Evolutionary conservation across 2,888 invertebrate species (phyloP).

Genomic region (Ochropacha duplaris): DNA sequence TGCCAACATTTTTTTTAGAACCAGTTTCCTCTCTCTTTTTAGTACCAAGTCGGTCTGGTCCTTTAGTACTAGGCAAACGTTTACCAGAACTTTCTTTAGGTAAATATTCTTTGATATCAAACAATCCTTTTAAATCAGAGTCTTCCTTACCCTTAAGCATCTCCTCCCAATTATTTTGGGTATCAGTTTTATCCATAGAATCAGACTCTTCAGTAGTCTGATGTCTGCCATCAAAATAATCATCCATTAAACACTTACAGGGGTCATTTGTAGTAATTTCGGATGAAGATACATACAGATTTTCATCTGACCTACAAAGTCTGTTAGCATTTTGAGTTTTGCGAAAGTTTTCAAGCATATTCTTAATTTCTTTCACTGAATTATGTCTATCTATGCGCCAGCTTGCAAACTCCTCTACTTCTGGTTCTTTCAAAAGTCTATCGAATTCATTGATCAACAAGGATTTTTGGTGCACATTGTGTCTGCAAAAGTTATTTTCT

Average conservation of each 20-base stretch:
- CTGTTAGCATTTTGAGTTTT: slow-evolving; percentile 15
- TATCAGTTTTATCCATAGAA: background rate
- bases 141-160: background rate
- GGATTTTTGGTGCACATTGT: slow-evolving; percentile 23
- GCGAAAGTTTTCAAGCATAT: slow-evolving; percentile 33
- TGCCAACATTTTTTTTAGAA: background rate
- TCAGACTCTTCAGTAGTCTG: background rate
- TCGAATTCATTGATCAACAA: slow-evolving; percentile 23
- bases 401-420: slow-evolving; percentile 29
- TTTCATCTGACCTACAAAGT: slow-evolving; percentile 13
- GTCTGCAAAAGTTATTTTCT: slow-evolving; percentile 28
- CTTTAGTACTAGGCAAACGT: background rate
- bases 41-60: background rate
- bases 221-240: slow-evolving; percentile 12
- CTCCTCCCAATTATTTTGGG: background rate
- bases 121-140: background rate
- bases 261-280: slow-evolving; percentile 16
- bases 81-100: background rate
- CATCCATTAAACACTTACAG: slow-evolving; percentile 33
- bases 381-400: background rate
- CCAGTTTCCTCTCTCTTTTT: background rate
- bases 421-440: slow-evolving; percentile 29
- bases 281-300: slow-evolving; percentile 11
- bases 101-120: no score
- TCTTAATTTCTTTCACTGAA: slow-evolving; percentile 23